These are phyloP conservation scores for Gastrophysa polygoni DNA, from an alignment of 2,888 invertebrate species.

Conservation along the genomic window DNA sequence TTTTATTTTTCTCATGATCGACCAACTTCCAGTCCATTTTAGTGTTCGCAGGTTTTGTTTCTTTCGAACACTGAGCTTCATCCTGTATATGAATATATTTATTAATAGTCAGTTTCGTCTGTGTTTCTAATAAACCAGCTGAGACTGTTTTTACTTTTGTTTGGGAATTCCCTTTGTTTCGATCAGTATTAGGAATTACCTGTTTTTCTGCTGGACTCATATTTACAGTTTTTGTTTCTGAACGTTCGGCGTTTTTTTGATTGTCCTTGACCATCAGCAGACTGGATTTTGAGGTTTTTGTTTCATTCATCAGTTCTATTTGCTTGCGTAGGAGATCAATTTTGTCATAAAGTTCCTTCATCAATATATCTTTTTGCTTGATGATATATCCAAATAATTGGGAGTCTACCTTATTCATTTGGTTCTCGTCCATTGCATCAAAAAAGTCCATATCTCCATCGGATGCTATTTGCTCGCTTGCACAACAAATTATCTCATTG, in stretches of 20 bases:
- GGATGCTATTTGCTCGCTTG: not conserved
- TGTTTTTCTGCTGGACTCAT: not conserved
- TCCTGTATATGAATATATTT: not conserved
- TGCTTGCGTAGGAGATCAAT: not conserved
- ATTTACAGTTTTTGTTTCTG: not conserved
- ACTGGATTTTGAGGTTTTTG: not conserved
- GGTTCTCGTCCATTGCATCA: not conserved
- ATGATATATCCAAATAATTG: constrained; percentile 4
- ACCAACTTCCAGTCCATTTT: constrained; percentile 10
- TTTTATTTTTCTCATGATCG: constrained; percentile 9
- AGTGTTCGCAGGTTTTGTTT: not conserved
- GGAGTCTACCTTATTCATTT: not conserved
- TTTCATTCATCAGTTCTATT: not conserved
- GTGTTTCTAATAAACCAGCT: not conserved
- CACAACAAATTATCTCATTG: not conserved
- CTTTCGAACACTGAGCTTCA: not conserved
- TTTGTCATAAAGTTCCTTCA: not conserved
- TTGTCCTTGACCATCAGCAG: not conserved
- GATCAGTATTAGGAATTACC: not conserved
- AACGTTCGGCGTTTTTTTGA: not conserved
- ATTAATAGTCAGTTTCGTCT: not conserved
- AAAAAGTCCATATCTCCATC: not conserved
- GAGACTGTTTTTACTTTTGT: not conserved
- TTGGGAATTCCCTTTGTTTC: not conserved
- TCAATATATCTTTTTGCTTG: not conserved